Percentiles rank a stretch among this genome's conserved stretches.
Conservation (phyloP, 2,888 invertebrate species). For the Luperina nickerlii region DNA sequence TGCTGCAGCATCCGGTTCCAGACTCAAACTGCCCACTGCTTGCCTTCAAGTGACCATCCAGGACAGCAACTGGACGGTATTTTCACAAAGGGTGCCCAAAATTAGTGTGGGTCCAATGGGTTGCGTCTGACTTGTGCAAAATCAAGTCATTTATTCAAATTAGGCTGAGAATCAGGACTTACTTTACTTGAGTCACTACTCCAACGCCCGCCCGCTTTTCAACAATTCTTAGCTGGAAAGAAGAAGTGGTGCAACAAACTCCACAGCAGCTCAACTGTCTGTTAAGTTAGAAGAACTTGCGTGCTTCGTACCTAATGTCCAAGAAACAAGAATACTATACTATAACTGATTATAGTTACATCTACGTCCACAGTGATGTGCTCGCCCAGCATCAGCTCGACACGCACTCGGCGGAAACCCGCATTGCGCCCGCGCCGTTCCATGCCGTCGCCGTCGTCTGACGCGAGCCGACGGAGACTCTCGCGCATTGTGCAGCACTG, state of each 20-base stretch:
- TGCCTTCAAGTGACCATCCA: too few relatives aligned
- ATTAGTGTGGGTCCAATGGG: neutral
- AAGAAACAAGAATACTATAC: neutral
- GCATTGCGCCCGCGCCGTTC: constrained; percentile 71
- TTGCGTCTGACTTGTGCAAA: neutral
- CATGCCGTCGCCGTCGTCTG: constrained; percentile 81
- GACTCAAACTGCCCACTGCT: neutral
- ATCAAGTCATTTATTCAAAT: neutral
- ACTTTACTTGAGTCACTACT: neutral
- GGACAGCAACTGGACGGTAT: too few relatives aligned
- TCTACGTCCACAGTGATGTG: constrained; percentile 95
- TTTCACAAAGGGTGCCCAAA: too few relatives aligned
- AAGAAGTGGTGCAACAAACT: neutral
- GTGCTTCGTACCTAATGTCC: neutral
- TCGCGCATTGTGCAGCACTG: constrained; percentile 82
- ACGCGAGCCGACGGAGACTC: constrained; percentile 84
- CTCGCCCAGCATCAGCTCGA: constrained; percentile 96
- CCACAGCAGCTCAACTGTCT: neutral
- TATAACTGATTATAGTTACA: constrained; percentile 68
- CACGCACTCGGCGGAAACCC: constrained; percentile 91
- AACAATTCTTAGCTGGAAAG: neutral
- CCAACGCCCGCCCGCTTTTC: neutral
- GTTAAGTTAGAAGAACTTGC: neutral
- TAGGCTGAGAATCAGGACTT: neutral
- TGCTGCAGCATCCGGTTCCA: neutral